phyloP scores from a whole-genome alignment of 2,888 invertebrate genomes.

The Amphipyra berbera region DNA sequence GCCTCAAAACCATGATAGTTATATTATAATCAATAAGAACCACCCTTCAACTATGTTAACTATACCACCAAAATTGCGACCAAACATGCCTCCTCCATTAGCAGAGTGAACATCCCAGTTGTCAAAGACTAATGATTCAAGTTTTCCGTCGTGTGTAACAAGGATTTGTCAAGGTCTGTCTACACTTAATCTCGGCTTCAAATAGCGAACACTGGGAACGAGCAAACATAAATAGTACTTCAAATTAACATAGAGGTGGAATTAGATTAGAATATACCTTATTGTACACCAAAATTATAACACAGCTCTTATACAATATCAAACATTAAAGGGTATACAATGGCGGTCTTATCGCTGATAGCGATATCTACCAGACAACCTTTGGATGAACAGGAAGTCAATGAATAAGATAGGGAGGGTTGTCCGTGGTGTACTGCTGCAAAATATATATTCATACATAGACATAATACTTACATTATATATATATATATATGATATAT shows the following conservation, averaged over 20 bases:
- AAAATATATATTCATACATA: no score
- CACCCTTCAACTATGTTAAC: conserved; percentile 4
- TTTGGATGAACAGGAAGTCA: no score
- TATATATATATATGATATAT: no score
- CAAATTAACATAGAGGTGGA: conserved; percentile 36
- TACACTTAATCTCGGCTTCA: conserved; percentile 67
- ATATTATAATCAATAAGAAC: conserved; percentile 6
- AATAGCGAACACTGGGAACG: conserved; percentile 46
- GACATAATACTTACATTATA: no score
- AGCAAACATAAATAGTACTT: conserved; percentile 50
- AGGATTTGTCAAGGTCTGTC: conserved; percentile 74
- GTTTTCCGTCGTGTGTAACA: conserved; percentile 69
- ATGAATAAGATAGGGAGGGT: no score
- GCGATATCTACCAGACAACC: no score
- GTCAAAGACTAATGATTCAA: conserved; percentile 70
- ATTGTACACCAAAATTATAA: no score
- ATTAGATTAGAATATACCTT: conserved; percentile 29
- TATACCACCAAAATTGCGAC: conserved; percentile 8
- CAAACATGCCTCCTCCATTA: conserved; percentile 66
- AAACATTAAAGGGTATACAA: no score
- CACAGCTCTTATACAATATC: no score
- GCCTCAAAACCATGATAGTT: background rate
- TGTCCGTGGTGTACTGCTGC: no score
- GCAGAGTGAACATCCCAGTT: conserved; percentile 43
- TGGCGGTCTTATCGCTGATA: no score